These are phyloP conservation scores for Xanthostigma xanthostigma DNA, from an alignment of 2,888 invertebrate genomes.

Conservation along the genomic window DNA sequence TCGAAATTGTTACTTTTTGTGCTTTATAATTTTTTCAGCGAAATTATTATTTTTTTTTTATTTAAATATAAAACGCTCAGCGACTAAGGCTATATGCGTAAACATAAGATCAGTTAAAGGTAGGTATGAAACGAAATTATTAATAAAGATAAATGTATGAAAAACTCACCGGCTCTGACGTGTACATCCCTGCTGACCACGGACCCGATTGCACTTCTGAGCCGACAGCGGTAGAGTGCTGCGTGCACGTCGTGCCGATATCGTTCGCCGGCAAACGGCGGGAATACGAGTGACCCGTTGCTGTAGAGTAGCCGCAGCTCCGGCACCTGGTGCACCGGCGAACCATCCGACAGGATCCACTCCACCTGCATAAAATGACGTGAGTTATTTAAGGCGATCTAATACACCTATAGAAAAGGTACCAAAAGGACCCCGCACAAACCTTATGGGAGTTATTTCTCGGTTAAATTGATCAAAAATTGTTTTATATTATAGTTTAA, in stretches of 20 bases:
- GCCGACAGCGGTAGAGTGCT: conserved; percentile 59
- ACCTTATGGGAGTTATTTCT: no score
- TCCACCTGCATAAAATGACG: conserved; percentile 39
- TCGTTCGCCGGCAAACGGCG: conserved; percentile 65
- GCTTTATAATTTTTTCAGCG: no score
- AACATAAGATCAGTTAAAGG: no score
- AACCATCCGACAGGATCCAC: conserved; percentile 60
- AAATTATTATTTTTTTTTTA: no score
- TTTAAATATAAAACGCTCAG: no score
- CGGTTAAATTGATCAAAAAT: no score
- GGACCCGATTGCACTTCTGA: conserved; percentile 55
- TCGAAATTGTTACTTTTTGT: neutral
- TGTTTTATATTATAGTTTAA: no score
- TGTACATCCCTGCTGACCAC: conserved; percentile 75
- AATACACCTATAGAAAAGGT: no score
- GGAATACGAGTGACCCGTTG: conserved; percentile 77
- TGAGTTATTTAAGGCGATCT: no score
- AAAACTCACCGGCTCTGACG: conserved; percentile 69
- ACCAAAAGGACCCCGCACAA: no score
- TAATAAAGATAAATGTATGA: neutral
- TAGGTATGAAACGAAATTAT: no score
- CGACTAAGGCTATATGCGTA: no score
- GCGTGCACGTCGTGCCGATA: conserved; percentile 77
- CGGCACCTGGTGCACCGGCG: conserved; percentile 46
- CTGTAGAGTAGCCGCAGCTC: conserved; percentile 60